Base-by-base conservation (phyloP, 35 echinoderm and acorn worm species). In the Acanthaster planci region DNA sequence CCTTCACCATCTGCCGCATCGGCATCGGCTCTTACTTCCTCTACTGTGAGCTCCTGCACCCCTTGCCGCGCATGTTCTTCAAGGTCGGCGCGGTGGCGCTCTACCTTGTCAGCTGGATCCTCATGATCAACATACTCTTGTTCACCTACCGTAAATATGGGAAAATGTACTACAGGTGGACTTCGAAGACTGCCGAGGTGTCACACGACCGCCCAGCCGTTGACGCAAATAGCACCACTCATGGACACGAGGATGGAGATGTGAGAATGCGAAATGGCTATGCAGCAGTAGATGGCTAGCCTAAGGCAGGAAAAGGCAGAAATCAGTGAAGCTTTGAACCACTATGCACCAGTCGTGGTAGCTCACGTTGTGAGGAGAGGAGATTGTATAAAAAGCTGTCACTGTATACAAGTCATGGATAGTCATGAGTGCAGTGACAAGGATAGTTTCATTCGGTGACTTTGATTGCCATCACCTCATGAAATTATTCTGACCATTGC, bases 71-170 rank as follows among this genome's bases (percentile, higher is more conserved):
- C 0, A 52, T 68, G 30, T 86, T 87, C 50, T 90, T 97, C 76
- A 90, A 85, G 59, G 14, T 97, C 1, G 95, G 95, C 22, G 84
- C 83, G 42, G 37, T 90, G 19, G 91, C 78, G 5, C 78, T 97
- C 12, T 97, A 93, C 52, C 8, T 93, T 12, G 91, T 97, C 18
- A 93, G 91, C 32, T 87, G 88, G 75, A 68, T 93, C 18, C 93
- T 97, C 77, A 52, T 93, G 67, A 21, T 87, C 26, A 83, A 89
- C 44, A 97, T 93, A 22, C 8, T 55, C 2, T 54, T 67, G 14
- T 90, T 97, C 78, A 91, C 87, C 7, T 53, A 55, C 40, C 80
- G 80, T 37, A 97, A 97, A 60, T 97, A 97, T 40, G 14, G 3
- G 10, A 72, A 72, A 29, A 16, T 72, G 0, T 30, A 31, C 64